These are phyloP conservation scores for Oryzias dopingdopingensis DNA, from an alignment of 2,797 vertebrate species.

Conservation along the genomic window DNA sequence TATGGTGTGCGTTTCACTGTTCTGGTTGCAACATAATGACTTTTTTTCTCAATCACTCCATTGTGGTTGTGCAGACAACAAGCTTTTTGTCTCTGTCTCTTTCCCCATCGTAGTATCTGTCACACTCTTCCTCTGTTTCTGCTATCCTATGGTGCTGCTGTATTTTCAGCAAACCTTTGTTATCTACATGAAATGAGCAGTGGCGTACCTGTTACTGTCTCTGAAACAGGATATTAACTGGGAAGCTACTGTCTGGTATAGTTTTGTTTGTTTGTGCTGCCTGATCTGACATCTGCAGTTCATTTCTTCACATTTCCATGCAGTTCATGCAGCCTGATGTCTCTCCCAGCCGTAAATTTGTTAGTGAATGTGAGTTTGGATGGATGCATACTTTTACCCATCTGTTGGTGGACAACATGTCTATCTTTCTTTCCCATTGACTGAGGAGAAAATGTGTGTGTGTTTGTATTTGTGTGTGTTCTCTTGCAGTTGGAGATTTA, in stretches of 20 bases:
- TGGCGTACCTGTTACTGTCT: slow-evolving; percentile 10
- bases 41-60: slow-evolving; percentile 60
- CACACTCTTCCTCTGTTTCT: slow-evolving; percentile 10
- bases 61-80: slow-evolving; percentile 64
- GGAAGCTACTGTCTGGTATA: slow-evolving; percentile 20
- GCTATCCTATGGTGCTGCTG: slow-evolving; percentile 6
- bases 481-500: slow-evolving; percentile 97
- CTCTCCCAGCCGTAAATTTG: slow-evolving; percentile 15
- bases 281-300: slow-evolving; percentile 33
- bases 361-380: slow-evolving; percentile 1
- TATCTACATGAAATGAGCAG: slow-evolving; percentile 22
- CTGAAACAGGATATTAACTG: slow-evolving; percentile 29
- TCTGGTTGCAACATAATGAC: slow-evolving; percentile 21
- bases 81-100: slow-evolving; percentile 44
- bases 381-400: slow-evolving; percentile 14
- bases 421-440: slow-evolving; percentile 46
- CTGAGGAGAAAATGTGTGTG: slow-evolving; percentile 62
- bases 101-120: slow-evolving; percentile 14
- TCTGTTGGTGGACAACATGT: slow-evolving; percentile 34
- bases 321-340: slow-evolving; percentile 20
- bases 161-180: slow-evolving; percentile 2
- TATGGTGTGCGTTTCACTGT: slow-evolving; percentile 40
- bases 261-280: slow-evolving; percentile 30
- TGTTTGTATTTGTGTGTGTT: slow-evolving; percentile 67
- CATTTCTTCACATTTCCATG: slow-evolving; percentile 29